Evolutionary conservation across 1,140 invertebrate species (phyloP).

Genomic region (Aradophagus sp.): DNA sequence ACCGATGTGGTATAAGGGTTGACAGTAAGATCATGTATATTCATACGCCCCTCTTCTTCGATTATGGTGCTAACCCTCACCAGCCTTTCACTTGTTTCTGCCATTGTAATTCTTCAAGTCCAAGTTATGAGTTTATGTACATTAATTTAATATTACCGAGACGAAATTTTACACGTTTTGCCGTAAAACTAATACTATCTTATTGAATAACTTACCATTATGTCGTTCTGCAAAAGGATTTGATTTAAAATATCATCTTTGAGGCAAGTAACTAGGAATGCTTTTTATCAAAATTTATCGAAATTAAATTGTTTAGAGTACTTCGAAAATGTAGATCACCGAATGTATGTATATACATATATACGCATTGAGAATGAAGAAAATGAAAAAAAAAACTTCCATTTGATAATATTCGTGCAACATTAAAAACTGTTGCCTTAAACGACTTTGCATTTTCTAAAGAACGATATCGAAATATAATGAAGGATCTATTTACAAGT

Average conservation of each 20-base stretch:
- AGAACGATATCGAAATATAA: conserved; percentile 71
- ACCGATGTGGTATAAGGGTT: conserved; percentile 74
- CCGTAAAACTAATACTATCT: too few species aligned
- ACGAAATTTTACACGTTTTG: too few species aligned
- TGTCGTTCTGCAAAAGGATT: too few species aligned
- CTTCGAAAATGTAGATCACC: too few species aligned
- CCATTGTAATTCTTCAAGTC: conserved; percentile 42
- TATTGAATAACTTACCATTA: too few species aligned
- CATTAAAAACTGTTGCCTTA: conserved; percentile 38
- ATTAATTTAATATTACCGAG: too few species aligned
- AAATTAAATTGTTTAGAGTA: too few species aligned
- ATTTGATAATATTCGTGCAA: conserved; percentile 28
- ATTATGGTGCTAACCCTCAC: conserved; percentile 41
- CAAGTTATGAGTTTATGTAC: too few species aligned
- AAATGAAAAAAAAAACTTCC: conserved; percentile 32
- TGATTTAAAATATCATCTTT: too few species aligned
- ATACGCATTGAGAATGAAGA: conserved; percentile 14
- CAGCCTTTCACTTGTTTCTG: conserved; percentile 51
- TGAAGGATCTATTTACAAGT: conserved; percentile 74
- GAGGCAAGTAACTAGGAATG: too few species aligned
- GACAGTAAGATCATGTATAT: conserved; percentile 75
- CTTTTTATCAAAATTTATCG: too few species aligned
- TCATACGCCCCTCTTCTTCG: conserved; percentile 67
- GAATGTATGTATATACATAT: too few species aligned
- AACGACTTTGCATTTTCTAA: conserved; percentile 61